phyloP scores from a whole-genome alignment of 2,888 invertebrate genomes.

The Terebella lapidaria region DNA sequence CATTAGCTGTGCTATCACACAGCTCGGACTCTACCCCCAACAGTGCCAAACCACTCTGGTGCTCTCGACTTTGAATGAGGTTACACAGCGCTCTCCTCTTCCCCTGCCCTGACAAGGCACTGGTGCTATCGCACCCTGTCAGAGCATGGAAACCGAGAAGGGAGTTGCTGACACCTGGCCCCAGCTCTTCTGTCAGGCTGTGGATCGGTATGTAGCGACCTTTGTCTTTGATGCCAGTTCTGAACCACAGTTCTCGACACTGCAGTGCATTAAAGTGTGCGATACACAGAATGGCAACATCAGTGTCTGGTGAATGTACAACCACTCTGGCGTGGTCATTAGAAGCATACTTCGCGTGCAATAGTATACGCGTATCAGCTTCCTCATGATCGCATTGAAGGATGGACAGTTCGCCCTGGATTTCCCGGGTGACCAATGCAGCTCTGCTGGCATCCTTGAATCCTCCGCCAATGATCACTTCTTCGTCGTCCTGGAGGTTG shows the following conservation, averaged over 20 bases:
- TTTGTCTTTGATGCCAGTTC: not conserved
- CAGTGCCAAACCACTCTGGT: not conserved
- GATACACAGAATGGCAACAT: conserved; percentile 1
- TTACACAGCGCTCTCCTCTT: conserved; percentile 3
- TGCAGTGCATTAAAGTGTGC: not conserved
- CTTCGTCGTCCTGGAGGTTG: not conserved
- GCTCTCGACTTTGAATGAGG: not conserved
- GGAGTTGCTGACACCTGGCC: not conserved
- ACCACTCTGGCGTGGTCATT: not conserved
- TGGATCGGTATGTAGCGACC: conserved; percentile 1
- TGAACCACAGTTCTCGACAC: not conserved
- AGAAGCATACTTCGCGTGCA: conserved; percentile 10
- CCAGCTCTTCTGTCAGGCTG: not conserved
- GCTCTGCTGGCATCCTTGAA: not conserved
- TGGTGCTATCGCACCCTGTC: conserved; percentile 8
- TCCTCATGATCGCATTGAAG: conserved; percentile 8
- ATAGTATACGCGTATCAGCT: conserved; percentile 8
- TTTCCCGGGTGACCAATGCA: not conserved
- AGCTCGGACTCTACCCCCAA: not conserved
- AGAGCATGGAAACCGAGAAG: conserved; percentile 7
- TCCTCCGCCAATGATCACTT: not conserved
- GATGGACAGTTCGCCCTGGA: not conserved
- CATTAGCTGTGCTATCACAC: no score
- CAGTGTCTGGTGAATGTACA: conserved; percentile 3
- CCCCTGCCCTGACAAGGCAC: not conserved